Evolutionary conservation across 1,140 invertebrate genomes (phyloP).

Genomic region (Ostrea denselamellosa): DNA sequence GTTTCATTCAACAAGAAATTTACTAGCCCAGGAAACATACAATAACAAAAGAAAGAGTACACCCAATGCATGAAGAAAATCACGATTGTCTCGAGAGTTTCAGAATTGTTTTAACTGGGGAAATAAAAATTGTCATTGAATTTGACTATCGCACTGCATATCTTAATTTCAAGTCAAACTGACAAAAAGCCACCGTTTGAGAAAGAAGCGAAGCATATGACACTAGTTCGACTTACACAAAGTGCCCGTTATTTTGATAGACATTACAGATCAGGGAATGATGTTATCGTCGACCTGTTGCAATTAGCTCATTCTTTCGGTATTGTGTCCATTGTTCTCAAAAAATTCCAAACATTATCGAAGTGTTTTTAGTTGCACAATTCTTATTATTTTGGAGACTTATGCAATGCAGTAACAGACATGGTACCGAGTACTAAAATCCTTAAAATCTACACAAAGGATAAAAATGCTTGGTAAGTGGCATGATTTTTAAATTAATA

Average conservation of each 20-base stretch:
- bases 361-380: not conserved
- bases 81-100: not conserved
- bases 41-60: not conserved
- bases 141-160: not conserved
- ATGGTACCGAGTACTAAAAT: not conserved
- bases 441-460: not conserved
- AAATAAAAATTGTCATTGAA: constrained; percentile 12
- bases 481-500: not conserved
- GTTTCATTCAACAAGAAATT: not conserved
- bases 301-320: not conserved
- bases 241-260: constrained; percentile 20
- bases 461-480: not conserved
- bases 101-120: constrained; percentile 7
- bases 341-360: constrained; percentile 16
- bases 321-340: constrained; percentile 26
- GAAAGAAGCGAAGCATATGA: constrained; percentile 17
- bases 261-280: constrained; percentile 3
- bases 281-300: constrained; percentile 10
- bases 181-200: not conserved
- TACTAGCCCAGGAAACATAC: not conserved
- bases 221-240: not conserved
- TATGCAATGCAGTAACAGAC: not conserved
- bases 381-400: constrained; percentile 8
- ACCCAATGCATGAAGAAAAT: not conserved
- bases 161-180: constrained; percentile 26